Percentiles rank a stretch among this genome's conserved stretches.
Evolutionary conservation across 1,140 invertebrate species (phyloP).

Genomic region (Sogatella furcifera): DNA sequence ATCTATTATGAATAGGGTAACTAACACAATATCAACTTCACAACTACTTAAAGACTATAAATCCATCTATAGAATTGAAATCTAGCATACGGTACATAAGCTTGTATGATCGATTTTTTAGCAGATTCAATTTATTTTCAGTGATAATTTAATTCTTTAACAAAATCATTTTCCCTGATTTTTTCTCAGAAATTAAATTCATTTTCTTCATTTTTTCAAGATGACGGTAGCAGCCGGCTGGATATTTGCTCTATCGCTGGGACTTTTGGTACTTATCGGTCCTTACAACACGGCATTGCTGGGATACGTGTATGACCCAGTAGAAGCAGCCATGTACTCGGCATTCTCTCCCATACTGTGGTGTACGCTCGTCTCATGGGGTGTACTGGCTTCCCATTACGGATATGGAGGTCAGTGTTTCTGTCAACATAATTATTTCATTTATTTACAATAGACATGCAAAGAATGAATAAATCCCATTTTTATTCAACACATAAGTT

Average conservation of each 20-base stretch:
- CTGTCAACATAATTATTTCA: no score
- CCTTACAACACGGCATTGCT: conserved; percentile 42
- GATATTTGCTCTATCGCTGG: conserved; percentile 37
- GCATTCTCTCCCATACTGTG: conserved; percentile 50
- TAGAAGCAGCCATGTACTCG: conserved; percentile 49
- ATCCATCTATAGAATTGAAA: no score
- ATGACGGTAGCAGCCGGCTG: conserved; percentile 39
- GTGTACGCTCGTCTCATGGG: conserved; percentile 47
- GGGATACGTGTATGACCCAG: conserved; percentile 46
- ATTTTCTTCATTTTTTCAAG: conserved; percentile 28
- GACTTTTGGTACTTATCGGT: conserved; percentile 45
- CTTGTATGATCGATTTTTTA: no score
- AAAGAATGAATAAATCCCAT: no score
- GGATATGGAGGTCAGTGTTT: conserved; percentile 39
- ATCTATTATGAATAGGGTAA: no score
- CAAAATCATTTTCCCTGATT: neutral
- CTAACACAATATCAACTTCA: no score
- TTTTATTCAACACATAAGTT: no score
- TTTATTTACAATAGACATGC: no score
- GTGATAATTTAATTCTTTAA: no score
- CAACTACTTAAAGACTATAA: no score
- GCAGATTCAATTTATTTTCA: no score
- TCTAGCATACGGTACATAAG: no score
- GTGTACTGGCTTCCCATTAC: conserved; percentile 48
- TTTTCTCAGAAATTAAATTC: neutral